A percentile compares a stretch with the other conserved stretches of the same genome.
These are phyloP conservation scores for Hiodon alosoides DNA, from an alignment of 2,113 vertebrate genomes.

Conservation along the genomic window DNA sequence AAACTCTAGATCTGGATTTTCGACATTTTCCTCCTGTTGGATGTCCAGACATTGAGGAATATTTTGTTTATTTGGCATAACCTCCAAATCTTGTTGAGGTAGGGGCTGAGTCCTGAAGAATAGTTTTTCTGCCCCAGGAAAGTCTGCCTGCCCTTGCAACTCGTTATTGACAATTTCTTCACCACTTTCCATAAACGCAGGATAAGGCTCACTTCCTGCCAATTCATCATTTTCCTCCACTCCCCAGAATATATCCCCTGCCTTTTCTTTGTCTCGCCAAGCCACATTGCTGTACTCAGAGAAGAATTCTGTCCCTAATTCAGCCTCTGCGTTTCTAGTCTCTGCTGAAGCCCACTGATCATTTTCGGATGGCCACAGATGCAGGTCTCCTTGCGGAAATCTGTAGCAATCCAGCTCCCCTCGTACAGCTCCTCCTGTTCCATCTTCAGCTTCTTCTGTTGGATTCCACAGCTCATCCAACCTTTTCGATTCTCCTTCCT, in stretches of 20 bases:
- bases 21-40: slow-evolving; percentile 62
- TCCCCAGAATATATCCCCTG: slow-evolving; percentile 59
- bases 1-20: slow-evolving; percentile 41
- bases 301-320: slow-evolving; percentile 54
- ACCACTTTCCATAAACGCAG: slow-evolving; percentile 37
- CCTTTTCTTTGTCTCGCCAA: slow-evolving; percentile 49
- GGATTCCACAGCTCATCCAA: slow-evolving; percentile 50
- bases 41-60: slow-evolving; percentile 23
- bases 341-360: slow-evolving; percentile 66
- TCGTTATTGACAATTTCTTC: slow-evolving; percentile 52
- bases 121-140: slow-evolving; percentile 13
- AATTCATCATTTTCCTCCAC: slow-evolving; percentile 63
- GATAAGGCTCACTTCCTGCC: slow-evolving; percentile 62
- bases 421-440: slow-evolving; percentile 31
- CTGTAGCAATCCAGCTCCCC: slow-evolving; percentile 55
- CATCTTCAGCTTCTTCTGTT: slow-evolving; percentile 46
- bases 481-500: slow-evolving; percentile 35
- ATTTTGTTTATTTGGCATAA: slow-evolving; percentile 9
- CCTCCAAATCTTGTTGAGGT: slow-evolving; percentile 17
- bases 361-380: slow-evolving; percentile 60
- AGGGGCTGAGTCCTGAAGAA: background rate
- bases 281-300: slow-evolving; percentile 46
- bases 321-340: slow-evolving; percentile 44
- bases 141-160: slow-evolving; percentile 31
- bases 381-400: slow-evolving; percentile 48